Evolutionary conservation across 2,888 invertebrate genomes (phyloP), one percentile per base, ranked within the genome.

Genomic region (Dryadula phaetusa): DNA sequence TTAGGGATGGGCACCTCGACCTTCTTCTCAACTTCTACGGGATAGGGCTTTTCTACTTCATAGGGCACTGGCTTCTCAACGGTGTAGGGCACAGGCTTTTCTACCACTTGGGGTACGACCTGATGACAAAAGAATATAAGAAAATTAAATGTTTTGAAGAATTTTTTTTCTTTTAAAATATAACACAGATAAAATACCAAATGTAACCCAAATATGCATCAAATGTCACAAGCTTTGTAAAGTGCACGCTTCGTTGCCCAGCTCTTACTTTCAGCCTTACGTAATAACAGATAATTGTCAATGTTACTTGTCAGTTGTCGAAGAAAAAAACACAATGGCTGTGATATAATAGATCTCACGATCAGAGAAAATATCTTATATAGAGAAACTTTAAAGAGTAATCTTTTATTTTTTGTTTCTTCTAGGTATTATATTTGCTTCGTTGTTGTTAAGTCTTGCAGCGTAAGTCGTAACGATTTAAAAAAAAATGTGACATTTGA

Each of bases 21-120:
- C 80, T 94, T 95, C 88, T 95, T 96, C 73, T 96, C 94, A 32
- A 96, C 95, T 83, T 95, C 95, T 5, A 96, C 95, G 75, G 95
- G 95, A 93, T 95, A 96, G 5, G 96, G 96, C 79, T 94, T 95
- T 79, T 95, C 95, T 2, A 96, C 94, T 74, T 95, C 95, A 77
- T 95, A 95, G 20, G 95, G 95, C 22, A 95, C 94, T 22, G 95
- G 95, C 79, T 95, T 95, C 79, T 96, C 96, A 4, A 96, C 95
- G 2, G 95, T 95, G 84, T 95, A 95, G 3, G 96, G 96, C 12
- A 96, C 95, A 74, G 94, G 95, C 77, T 95, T 95, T 77, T 96
- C 96, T 64, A 96, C 94, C 70, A 95, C 94, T 77, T 96, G 95
- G 12, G 95, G 95, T 6, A 96, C 95, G 61, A 95, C 94, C 93